A percentile compares a stretch with the other conserved stretches of the same genome.
These are phyloP conservation scores for Phyllostomus hastatus DNA, from an alignment of 2,113 vertebrate species.

Conservation along the genomic window DNA sequence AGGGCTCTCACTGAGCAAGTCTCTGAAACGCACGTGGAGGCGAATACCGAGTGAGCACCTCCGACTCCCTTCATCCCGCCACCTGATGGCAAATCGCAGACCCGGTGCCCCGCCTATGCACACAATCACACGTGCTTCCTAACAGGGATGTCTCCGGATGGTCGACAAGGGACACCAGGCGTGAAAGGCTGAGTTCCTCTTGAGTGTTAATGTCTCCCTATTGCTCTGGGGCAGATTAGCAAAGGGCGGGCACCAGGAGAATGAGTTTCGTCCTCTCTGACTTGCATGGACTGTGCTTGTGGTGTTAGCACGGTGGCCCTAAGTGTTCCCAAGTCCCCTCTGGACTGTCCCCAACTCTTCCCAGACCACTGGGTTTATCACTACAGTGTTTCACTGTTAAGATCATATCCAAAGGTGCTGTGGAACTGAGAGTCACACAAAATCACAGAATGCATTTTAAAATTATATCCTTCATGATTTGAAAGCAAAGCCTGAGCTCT, in stretches of 20 bases:
- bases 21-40: neutral
- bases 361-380: neutral
- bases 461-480: neutral
- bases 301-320: neutral
- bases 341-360: neutral
- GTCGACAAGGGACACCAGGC: neutral
- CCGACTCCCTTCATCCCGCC: neutral
- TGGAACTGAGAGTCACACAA: neutral
- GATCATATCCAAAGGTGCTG: neutral
- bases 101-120: fast-evolving
- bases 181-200: neutral
- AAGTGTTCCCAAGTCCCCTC: no score
- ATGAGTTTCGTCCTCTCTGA: neutral
- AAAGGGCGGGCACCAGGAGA: no score
- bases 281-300: neutral
- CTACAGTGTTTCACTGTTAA: neutral
- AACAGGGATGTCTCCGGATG: neutral
- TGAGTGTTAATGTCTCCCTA: neutral
- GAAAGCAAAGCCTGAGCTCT: neutral
- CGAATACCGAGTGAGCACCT: neutral
- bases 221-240: no score
- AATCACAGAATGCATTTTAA: conserved; percentile 13
- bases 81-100: neutral
- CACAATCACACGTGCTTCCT: fast-evolving
- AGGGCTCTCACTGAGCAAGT: neutral